A percentile compares a stretch with the other conserved stretches of the same genome.
phyloP scores from a whole-genome alignment of 2,797 vertebrate genomes.

The Sebastes diploproa region DNA sequence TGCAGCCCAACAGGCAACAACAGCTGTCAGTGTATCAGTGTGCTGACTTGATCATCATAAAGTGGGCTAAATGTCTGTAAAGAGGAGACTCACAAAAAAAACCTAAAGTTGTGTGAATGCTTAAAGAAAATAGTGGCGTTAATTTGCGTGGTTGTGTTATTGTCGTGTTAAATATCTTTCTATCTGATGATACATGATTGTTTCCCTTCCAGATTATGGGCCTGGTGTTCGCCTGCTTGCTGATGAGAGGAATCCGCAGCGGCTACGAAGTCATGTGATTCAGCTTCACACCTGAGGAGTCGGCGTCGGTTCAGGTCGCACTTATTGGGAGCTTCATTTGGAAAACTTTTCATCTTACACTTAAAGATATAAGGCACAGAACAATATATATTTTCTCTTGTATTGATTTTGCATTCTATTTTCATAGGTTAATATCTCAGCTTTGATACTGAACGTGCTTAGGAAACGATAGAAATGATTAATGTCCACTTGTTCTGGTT shows the following conservation, averaged over 20 bases:
- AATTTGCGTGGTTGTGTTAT: too few species aligned
- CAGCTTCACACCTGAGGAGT: not conserved
- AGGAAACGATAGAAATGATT: not conserved
- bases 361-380: conserved; percentile 24
- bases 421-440: conserved; percentile 20
- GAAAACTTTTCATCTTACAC: conserved; percentile 16
- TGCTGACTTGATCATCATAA: too few species aligned
- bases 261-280: conserved; percentile 94
- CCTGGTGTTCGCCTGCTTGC: conserved; percentile 87
- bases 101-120: too few species aligned
- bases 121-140: too few species aligned
- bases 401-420: conserved; percentile 29
- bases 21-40: too few species aligned
- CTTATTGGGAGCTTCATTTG: conserved; percentile 12
- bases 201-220: conserved; percentile 83
- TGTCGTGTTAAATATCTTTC: too few species aligned
- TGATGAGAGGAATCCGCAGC: conserved; percentile 91
- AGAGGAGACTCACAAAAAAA: too few species aligned
- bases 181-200: not conserved
- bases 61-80: too few species aligned
- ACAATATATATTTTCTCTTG: conserved; percentile 31
- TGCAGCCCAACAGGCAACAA: too few species aligned
- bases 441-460: conserved; percentile 4
- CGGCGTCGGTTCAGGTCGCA: not conserved
- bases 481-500: conserved; percentile 7